Base-by-base conservation (phyloP, 2,113 vertebrate species). In the Halcyon malimbica region DNA sequence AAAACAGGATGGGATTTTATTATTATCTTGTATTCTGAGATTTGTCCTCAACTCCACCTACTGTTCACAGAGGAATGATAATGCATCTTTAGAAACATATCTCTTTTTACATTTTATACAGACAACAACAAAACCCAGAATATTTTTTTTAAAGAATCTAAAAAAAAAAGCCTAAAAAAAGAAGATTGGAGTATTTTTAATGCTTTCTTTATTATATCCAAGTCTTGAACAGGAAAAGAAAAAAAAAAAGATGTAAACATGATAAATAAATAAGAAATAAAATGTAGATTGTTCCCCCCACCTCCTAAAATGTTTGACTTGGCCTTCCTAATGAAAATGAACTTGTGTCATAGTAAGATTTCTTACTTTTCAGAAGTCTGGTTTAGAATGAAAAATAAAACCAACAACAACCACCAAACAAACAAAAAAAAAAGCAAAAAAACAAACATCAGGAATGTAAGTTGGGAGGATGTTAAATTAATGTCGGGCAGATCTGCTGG, bases 231-330 rank as follows among this genome's bases (percentile, higher is more conserved):
- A 97, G 97, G 94, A 96, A 96, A 83, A 96, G 95, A 97, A 96
- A 97, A 97, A 89, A 95, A 95, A 97, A 42, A 42, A 42, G 95
- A 98, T 98, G 98, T 98, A 98, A 98, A 98, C 98, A 98, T 98
- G 98, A 97, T 95, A 98, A 98, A 98, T 98, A 98, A 98, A 98
- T 98, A 98, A 98, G 98, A 97, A 98, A 98, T 97, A 97, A 98
- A 96, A 97, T 78, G 94, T 93, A 97, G 78, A 97, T 95, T 95
- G 90, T 96, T 97, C 96, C 95, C 95, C 95, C 92, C 95, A 91
- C 93, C 93, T 94, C 76, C 92, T 94, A 97, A 92, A 96, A 97
- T 88, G 74, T 95, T 89, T 93, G 89, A 97, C 93, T 97, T 96
- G 91, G 91, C 93, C 90, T 94, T 96, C 96, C 96, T 93, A 96